Evolutionary conservation across 2,113 vertebrate genomes (phyloP).

Genomic region (Vanacampus margaritifer): DNA sequence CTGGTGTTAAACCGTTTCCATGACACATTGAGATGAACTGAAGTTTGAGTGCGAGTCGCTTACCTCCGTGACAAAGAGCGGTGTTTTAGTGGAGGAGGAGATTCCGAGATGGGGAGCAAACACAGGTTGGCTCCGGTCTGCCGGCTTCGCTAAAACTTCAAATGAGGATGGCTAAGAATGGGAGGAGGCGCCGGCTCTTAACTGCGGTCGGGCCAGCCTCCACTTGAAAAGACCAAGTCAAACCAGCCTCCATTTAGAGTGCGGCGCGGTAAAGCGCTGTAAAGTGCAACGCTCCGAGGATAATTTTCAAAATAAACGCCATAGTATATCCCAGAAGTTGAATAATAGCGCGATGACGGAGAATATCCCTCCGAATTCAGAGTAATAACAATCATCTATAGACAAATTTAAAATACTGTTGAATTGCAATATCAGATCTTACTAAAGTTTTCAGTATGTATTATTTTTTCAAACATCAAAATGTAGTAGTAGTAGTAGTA

Average conservation of each 20-base stretch:
- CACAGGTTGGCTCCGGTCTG: conserved; percentile 14
- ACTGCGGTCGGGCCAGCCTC: not conserved
- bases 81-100: not conserved
- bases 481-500: too few relatives aligned
- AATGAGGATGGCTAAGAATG: conserved; percentile 23
- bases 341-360: not conserved
- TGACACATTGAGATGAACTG: not conserved
- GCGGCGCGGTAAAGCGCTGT: not conserved
- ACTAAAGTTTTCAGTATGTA: too few relatives aligned
- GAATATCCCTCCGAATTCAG: not conserved
- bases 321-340: not conserved
- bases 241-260: not conserved
- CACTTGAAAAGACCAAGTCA: not conserved
- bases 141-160: conserved; percentile 51
- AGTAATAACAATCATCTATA: not conserved
- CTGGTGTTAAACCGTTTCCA: not conserved
- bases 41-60: not conserved
- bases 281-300: not conserved
- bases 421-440: too few relatives aligned
- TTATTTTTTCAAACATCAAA: too few relatives aligned
- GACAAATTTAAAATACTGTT: not conserved
- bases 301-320: not conserved
- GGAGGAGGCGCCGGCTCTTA: conserved; percentile 12
- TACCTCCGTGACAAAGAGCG: not conserved
- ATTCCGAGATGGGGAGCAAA: not conserved